Conservation (phyloP, 1,140 invertebrate species). For the Venustaconcha ellipsiformis region DNA sequence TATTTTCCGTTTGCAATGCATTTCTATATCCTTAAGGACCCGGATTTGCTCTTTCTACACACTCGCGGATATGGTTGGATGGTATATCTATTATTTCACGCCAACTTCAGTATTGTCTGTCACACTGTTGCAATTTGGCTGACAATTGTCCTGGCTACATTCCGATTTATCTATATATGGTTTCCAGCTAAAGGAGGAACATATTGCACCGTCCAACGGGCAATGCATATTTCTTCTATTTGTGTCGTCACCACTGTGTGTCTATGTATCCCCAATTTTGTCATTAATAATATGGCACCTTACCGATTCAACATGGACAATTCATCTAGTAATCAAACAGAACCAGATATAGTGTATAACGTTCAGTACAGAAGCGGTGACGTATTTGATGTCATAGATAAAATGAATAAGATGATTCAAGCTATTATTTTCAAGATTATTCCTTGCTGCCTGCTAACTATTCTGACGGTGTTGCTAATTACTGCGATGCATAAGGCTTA, state of each 20-base stretch:
- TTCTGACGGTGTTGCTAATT: slow-evolving; percentile 68
- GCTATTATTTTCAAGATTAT: slow-evolving; percentile 63
- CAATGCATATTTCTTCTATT: slow-evolving; percentile 78
- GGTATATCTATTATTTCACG: slow-evolving; percentile 52
- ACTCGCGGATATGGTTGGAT: slow-evolving; percentile 48
- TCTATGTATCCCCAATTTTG: slow-evolving; percentile 82
- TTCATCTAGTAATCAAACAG: slow-evolving; percentile 6
- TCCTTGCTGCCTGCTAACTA: slow-evolving; percentile 68
- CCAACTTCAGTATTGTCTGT: slow-evolving; percentile 80
- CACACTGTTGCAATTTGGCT: slow-evolving; percentile 95
- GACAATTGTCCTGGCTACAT: slow-evolving; percentile 90
- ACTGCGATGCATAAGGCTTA: slow-evolving; percentile 67
- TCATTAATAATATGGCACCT: slow-evolving; percentile 59
- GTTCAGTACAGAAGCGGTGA: slow-evolving; percentile 35
- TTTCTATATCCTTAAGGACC: slow-evolving; percentile 63
- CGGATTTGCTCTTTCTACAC: slow-evolving; percentile 26
- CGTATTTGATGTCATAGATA: slow-evolving; percentile 32
- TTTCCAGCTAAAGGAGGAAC: slow-evolving; percentile 78
- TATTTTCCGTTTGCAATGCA: slow-evolving; percentile 87
- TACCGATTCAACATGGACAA: slow-evolving; percentile 1
- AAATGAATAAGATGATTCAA: slow-evolving; percentile 58
- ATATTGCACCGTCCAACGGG: slow-evolving; percentile 81
- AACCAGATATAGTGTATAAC: slow-evolving; percentile 16
- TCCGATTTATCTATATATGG: slow-evolving; percentile 89
- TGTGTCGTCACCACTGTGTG: slow-evolving; percentile 81